These are phyloP conservation scores for Varanus komodoensis DNA, from an alignment of 2,113 vertebrate species.

Conservation along the genomic window DNA sequence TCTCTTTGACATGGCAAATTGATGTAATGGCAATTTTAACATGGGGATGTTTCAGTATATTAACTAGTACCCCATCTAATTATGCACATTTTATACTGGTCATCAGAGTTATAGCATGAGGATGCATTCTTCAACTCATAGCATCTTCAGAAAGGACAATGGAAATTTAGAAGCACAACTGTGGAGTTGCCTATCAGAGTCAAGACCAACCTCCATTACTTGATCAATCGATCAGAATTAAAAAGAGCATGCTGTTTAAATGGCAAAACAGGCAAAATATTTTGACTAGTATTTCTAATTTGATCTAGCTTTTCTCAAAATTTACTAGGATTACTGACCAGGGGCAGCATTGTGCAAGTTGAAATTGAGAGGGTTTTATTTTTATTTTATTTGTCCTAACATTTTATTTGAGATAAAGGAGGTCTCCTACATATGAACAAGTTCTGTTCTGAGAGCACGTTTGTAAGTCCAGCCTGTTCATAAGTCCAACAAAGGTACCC, in stretches of 20 bases:
- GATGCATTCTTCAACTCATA: background rate
- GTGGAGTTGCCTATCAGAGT: too few relatives aligned
- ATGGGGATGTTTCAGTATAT: background rate
- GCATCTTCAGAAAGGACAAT: background rate
- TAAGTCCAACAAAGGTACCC: too few relatives aligned
- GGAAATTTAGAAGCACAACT: background rate
- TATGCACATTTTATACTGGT: background rate
- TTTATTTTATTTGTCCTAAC: background rate
- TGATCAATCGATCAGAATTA: background rate
- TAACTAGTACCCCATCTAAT: background rate
- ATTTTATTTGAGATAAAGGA: too few relatives aligned
- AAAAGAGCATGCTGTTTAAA: background rate
- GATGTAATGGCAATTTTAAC: background rate
- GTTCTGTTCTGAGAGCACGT: too few relatives aligned
- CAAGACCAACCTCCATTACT: background rate
- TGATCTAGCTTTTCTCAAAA: conserved; percentile 21
- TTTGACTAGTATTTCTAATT: background rate
- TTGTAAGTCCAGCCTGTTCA: too few relatives aligned
- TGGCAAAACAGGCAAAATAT: background rate
- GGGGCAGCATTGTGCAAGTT: background rate
- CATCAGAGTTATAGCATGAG: background rate
- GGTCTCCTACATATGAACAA: too few relatives aligned
- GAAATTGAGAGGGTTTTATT: background rate
- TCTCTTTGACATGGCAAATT: background rate
- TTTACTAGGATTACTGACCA: conserved; percentile 1